These are phyloP conservation scores for Macrotrachela quadricornifera DNA, from an alignment of 1,140 invertebrate genomes.

Conservation along the genomic window DNA sequence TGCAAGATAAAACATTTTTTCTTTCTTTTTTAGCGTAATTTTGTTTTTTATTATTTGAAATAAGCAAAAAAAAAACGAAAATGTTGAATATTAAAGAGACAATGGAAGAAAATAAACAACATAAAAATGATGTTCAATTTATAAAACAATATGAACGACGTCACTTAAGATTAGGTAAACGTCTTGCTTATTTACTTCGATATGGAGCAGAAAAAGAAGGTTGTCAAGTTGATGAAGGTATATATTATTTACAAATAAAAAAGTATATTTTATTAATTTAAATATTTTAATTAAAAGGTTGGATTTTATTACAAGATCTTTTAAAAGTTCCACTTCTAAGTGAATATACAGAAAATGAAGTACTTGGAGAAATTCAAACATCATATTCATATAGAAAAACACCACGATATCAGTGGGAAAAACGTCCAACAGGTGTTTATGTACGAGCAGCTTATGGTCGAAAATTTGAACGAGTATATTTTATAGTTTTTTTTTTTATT, in stretches of 20 bases:
- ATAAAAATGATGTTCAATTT: too few relatives aligned
- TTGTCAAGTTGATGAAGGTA: slow-evolving; percentile 12
- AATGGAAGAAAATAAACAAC: too few relatives aligned
- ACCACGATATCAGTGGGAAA: slow-evolving; percentile 12
- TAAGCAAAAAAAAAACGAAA: too few relatives aligned
- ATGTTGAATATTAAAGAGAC: too few relatives aligned
- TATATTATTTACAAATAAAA: not conserved
- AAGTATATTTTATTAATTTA: too few relatives aligned
- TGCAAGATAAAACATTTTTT: too few relatives aligned
- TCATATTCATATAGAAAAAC: slow-evolving; percentile 12
- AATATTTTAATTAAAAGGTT: slow-evolving; percentile 1
- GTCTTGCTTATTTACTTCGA: slow-evolving; percentile 15
- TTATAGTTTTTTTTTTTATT: not conserved
- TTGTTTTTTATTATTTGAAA: too few relatives aligned
- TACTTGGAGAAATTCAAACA: slow-evolving; percentile 11
- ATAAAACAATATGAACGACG: not conserved
- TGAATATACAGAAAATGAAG: slow-evolving; percentile 11
- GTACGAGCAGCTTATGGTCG: slow-evolving; percentile 14
- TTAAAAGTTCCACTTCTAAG: slow-evolving; percentile 10
- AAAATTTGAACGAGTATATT: slow-evolving; percentile 14
- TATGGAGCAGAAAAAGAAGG: slow-evolving; percentile 18
- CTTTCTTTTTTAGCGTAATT: too few relatives aligned
- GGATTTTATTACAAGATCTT: slow-evolving; percentile 13
- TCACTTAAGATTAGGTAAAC: slow-evolving; percentile 9
- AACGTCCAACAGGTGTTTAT: slow-evolving; percentile 10